Conservation (phyloP, 2,113 vertebrate species). For the Thomomys bottae region DNA sequence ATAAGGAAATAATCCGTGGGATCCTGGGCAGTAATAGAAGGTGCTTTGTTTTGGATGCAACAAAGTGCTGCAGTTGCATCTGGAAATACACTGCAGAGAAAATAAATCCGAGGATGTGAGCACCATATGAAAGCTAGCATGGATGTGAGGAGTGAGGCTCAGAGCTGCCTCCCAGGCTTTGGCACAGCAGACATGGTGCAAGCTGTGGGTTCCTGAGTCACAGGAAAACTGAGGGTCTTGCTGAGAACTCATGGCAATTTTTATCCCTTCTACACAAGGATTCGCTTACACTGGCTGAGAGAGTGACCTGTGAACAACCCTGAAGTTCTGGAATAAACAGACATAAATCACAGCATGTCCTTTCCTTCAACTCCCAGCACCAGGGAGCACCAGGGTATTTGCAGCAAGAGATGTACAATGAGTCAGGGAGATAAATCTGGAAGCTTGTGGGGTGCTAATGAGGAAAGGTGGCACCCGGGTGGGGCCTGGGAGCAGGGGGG, state of each 20-base stretch:
- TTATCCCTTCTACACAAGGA: not conserved
- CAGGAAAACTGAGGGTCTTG: not conserved
- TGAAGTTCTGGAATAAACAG: not conserved
- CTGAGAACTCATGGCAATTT: not conserved
- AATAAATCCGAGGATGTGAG: not conserved
- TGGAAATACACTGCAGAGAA: not conserved
- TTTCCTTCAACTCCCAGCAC: conserved; percentile 18
- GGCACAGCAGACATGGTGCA: too few species aligned
- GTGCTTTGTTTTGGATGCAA: not conserved
- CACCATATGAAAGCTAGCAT: too few species aligned
- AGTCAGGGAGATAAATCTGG: conserved; percentile 34
- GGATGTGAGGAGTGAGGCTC: not conserved
- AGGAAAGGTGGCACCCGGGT: not conserved
- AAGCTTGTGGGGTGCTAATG: not conserved
- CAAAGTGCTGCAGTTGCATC: not conserved
- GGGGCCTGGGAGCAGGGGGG: not conserved
- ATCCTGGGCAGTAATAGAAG: not conserved
- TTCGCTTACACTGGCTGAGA: not conserved
- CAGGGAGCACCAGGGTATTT: not conserved
- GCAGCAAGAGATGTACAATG: not conserved
- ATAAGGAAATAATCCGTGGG: not conserved
- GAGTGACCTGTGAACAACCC: not conserved
- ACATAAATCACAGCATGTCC: not conserved
- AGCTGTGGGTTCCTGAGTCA: not conserved
- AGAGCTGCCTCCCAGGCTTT: accelerated